phyloP scores from a whole-genome alignment of 2,113 vertebrate species.

The Burhinus bistriatus region DNA sequence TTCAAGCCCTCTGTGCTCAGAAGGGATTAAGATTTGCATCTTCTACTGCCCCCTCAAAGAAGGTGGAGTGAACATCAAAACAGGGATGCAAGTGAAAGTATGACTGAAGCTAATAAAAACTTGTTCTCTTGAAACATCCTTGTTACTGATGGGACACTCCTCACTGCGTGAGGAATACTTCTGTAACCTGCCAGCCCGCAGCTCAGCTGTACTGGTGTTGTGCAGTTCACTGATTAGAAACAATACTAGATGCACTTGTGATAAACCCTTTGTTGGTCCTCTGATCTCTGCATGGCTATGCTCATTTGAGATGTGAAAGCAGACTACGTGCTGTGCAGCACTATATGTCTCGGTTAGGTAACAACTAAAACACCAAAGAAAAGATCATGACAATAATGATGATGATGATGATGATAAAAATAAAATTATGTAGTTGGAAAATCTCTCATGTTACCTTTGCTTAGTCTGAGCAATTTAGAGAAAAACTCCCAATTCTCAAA shows the following conservation, averaged over 20 bases:
- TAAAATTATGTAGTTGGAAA: slow-evolving; percentile 52
- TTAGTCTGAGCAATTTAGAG: neutral
- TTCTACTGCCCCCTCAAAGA: neutral
- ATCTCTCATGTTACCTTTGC: neutral
- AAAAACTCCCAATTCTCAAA: neutral
- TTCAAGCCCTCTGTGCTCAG: neutral
- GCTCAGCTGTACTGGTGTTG: neutral
- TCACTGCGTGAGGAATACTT: neutral
- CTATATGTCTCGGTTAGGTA: slow-evolving; percentile 2
- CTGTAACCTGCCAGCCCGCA: neutral
- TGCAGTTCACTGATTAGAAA: slow-evolving; percentile 52
- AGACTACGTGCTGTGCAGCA: slow-evolving; percentile 46
- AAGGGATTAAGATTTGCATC: neutral
- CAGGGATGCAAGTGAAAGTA: neutral
- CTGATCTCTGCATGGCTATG: slow-evolving; percentile 61
- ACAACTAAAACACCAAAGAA: neutral
- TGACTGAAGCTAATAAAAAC: neutral
- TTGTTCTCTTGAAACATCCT: neutral
- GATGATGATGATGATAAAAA: slow-evolving; percentile 1
- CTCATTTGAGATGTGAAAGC: slow-evolving; percentile 38
- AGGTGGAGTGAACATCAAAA: neutral
- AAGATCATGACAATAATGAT: neutral
- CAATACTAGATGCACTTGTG: slow-evolving; percentile 53
- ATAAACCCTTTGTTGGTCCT: slow-evolving; percentile 58
- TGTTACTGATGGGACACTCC: neutral